phyloP scores from a whole-genome alignment of 2,797 vertebrate genomes.

The Semaprochilodus insignis region DNA sequence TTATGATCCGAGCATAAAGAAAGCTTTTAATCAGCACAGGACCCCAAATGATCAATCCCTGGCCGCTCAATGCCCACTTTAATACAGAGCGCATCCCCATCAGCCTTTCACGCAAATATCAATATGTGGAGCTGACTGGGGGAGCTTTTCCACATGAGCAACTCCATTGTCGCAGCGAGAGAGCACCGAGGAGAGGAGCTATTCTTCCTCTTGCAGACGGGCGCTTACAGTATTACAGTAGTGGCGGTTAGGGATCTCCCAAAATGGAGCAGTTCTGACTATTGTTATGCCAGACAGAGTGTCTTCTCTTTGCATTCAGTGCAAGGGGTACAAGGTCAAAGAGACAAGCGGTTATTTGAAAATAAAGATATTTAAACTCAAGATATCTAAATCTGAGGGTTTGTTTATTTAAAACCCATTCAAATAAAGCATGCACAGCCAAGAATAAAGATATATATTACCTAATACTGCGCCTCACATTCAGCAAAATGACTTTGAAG shows the following conservation, averaged over 20 bases:
- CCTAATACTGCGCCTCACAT: no score
- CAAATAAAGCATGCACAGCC: not conserved
- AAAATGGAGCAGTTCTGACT: not conserved
- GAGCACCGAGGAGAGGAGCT: conserved; percentile 7
- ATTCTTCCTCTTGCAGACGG: conserved; percentile 30
- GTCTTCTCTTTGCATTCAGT: not conserved
- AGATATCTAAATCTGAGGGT: not conserved
- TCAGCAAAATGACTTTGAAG: no score
- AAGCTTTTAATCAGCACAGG: conserved; percentile 57
- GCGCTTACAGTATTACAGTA: conserved; percentile 12
- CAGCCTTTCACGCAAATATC: conserved; percentile 58
- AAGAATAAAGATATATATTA: no score
- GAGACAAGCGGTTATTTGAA: not conserved
- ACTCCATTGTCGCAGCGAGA: conserved; percentile 37
- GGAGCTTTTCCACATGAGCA: conserved; percentile 46
- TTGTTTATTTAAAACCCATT: not conserved
- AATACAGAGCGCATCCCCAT: conserved; percentile 44
- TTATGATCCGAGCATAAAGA: conserved; percentile 52
- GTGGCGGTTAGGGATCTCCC: conserved; percentile 7
- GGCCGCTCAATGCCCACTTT: conserved; percentile 44
- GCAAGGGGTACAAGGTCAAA: not conserved
- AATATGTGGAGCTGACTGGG: conserved; percentile 50
- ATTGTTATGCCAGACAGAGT: not conserved
- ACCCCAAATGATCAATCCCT: conserved; percentile 50
- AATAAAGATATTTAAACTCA: not conserved